These are phyloP conservation scores for Samia ricini DNA, from an alignment of 1,140 invertebrate species.

Conservation along the genomic window DNA sequence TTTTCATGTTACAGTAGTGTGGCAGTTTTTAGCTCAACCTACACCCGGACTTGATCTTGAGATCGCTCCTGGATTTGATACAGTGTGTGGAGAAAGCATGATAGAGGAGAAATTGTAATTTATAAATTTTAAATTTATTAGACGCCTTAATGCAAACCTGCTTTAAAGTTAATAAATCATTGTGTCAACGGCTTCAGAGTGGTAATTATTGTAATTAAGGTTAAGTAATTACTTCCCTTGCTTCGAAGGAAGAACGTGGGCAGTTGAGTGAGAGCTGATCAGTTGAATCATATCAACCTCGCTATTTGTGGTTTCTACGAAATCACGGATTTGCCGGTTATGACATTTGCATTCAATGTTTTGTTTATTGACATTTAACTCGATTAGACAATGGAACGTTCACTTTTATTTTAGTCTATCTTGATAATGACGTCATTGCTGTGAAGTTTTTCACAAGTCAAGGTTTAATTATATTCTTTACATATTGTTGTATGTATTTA, in stretches of 20 bases:
- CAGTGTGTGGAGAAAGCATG: too few species aligned
- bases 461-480: background rate
- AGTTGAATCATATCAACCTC: conserved; percentile 13
- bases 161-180: conserved; percentile 49
- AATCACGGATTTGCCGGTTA: background rate
- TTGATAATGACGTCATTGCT: background rate
- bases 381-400: conserved; percentile 2
- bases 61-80: too few species aligned
- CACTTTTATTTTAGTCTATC: conserved; percentile 6
- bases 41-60: too few species aligned
- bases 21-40: too few species aligned
- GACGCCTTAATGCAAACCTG: conserved; percentile 6
- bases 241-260: conserved; percentile 44
- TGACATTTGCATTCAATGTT: conserved; percentile 5
- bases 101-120: background rate
- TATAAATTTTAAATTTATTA: background rate
- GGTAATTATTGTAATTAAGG: conserved; percentile 72
- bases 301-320: conserved; percentile 7
- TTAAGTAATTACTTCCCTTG: conserved; percentile 65
- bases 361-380: conserved; percentile 4
- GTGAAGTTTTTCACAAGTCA: background rate
- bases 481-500: background rate
- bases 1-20: too few species aligned
- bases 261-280: conserved; percentile 23
- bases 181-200: conserved; percentile 38